Evolutionary conservation across 1,140 invertebrate genomes (phyloP).

Genomic region (Pseudomyrmex cubaensis): DNA sequence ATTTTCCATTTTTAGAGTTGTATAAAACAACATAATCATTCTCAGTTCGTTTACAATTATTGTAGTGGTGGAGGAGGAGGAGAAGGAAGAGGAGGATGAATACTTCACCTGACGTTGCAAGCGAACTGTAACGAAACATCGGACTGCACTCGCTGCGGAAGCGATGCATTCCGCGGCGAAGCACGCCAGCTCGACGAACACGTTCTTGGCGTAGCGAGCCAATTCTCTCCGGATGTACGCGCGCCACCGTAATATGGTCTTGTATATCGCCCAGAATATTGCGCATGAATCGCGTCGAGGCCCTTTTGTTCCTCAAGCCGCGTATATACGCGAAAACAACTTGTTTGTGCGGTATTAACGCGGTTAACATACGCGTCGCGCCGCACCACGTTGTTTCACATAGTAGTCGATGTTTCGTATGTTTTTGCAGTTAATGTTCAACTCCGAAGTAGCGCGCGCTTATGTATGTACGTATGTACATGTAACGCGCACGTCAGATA

Average conservation of each 20-base stretch:
- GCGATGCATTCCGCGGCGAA: constrained; percentile 64
- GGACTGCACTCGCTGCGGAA: constrained; percentile 69
- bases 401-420: constrained; percentile 50
- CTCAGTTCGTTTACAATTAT: no score
- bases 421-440: constrained; percentile 41
- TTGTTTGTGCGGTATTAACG: constrained; percentile 53
- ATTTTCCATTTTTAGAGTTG: no score
- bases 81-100: constrained; percentile 37
- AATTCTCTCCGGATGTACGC: constrained; percentile 56
- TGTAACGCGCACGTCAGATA: neutral
- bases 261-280: constrained; percentile 58
- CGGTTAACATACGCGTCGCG: constrained; percentile 42
- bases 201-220: constrained; percentile 49
- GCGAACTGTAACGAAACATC: constrained; percentile 69
- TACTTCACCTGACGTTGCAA: constrained; percentile 58
- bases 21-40: no score
- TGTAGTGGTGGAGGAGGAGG: no score
- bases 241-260: constrained; percentile 51
- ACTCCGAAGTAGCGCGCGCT: constrained; percentile 16
- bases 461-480: neutral
- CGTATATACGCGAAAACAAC: constrained; percentile 44
- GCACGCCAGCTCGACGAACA: constrained; percentile 37
- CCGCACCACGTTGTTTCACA: constrained; percentile 48
- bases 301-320: constrained; percentile 53
- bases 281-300: constrained; percentile 47